Percentiles rank a stretch among this genome's conserved stretches.
phyloP scores from a whole-genome alignment of 2,113 vertebrate species.

The Sula dactylatra region DNA sequence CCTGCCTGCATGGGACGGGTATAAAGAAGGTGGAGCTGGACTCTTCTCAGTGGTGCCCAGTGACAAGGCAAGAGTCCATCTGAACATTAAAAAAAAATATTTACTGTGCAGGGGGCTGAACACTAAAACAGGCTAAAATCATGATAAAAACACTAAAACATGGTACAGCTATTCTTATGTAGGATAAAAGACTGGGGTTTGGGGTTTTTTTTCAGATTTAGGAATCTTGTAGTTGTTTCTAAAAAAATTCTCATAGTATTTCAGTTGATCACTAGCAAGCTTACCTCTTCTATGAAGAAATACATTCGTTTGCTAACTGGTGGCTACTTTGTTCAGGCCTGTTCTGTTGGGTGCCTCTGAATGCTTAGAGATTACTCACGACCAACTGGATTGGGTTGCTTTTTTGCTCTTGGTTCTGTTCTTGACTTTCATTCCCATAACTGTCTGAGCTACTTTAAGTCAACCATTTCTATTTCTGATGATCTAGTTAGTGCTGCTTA shows the following conservation, averaged over 20 bases:
- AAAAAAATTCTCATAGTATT: not conserved
- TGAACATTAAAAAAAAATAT: not conserved
- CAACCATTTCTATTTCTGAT: not conserved
- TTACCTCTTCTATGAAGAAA: not conserved
- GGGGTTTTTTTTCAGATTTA: too few species aligned
- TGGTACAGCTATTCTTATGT: not conserved
- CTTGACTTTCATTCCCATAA: not conserved
- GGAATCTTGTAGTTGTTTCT: not conserved
- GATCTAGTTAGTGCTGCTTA: not conserved
- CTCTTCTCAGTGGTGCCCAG: not conserved
- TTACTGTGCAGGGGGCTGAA: not conserved
- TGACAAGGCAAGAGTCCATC: too few species aligned
- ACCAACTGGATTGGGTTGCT: not conserved
- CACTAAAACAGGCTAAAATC: not conserved
- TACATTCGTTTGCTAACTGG: not conserved
- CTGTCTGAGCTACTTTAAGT: not conserved
- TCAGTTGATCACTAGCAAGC: not conserved
- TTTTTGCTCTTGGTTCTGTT: not conserved
- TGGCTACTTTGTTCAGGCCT: not conserved
- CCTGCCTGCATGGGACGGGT: not conserved
- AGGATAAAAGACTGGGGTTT: not conserved
- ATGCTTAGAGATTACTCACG: not conserved
- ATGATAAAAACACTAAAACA: not conserved
- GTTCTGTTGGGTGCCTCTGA: not conserved
- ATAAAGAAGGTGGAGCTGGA: not conserved